phyloP scores from a whole-genome alignment of 2,797 vertebrate species.

The Spondyliosoma cantharus region DNA sequence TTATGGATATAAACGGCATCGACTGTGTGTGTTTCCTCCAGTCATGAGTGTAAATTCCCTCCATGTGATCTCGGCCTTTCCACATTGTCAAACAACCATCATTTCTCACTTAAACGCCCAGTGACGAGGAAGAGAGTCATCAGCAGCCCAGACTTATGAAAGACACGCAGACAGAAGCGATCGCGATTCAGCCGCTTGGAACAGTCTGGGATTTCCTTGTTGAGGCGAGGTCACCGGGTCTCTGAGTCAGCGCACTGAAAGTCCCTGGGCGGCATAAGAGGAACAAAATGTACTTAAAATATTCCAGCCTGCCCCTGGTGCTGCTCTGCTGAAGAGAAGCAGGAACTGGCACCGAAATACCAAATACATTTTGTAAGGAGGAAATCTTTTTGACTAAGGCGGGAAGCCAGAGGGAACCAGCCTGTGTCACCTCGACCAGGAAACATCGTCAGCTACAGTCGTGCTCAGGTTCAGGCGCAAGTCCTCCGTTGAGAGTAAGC shows the following conservation, averaged over 20 bases:
- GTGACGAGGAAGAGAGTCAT: slow-evolving; percentile 50
- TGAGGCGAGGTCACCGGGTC: slow-evolving; percentile 73
- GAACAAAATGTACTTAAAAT: slow-evolving; percentile 63
- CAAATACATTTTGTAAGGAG: slow-evolving; percentile 15
- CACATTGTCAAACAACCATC: slow-evolving; percentile 19
- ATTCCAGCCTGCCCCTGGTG: slow-evolving; percentile 45
- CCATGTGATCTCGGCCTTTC: slow-evolving; percentile 20
- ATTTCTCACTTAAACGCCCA: slow-evolving; percentile 32
- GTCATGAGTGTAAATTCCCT: slow-evolving; percentile 30
- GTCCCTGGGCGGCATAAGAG: slow-evolving; percentile 68
- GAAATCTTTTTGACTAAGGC: slow-evolving; percentile 34
- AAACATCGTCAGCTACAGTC: slow-evolving; percentile 21
- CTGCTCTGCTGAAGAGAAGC: slow-evolving; percentile 17
- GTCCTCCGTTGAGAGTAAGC: no score
- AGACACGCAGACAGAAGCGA: slow-evolving; percentile 26
- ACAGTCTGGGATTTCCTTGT: slow-evolving; percentile 80
- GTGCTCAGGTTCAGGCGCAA: background rate
- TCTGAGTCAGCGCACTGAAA: slow-evolving; percentile 79
- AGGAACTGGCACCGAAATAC: slow-evolving; percentile 27
- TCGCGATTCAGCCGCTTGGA: slow-evolving; percentile 50
- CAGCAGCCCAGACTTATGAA: slow-evolving; percentile 43
- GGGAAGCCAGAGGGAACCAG: slow-evolving; percentile 6
- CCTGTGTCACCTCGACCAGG: slow-evolving; percentile 27
- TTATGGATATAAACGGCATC: slow-evolving; percentile 54
- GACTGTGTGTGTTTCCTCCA: slow-evolving; percentile 31